Base-by-base conservation (phyloP, 2,113 vertebrate species). In the Rhynchomys soricoides region DNA sequence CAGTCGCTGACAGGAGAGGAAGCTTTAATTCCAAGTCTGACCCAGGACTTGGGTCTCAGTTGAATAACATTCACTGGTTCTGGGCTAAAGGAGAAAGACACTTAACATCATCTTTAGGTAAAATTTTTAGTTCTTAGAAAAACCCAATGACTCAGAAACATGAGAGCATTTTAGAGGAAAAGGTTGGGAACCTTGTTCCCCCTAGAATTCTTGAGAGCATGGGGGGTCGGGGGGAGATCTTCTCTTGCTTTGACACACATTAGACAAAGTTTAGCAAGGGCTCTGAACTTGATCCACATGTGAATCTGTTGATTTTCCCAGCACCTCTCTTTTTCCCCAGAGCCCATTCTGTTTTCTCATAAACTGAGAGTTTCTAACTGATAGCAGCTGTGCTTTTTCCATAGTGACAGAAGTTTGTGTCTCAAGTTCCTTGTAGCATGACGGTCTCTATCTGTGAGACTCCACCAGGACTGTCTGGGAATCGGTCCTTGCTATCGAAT, bases 21-120 rank as follows among this genome's bases (percentile, higher is more conserved):
- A 16, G 48, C 31, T 95, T 91, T 94, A 86, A 52, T 96, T 91
- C 70, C 17, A 86, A 45, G 66, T 87, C 75, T 96, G 57, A 93
- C 10, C 34, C 34, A n/a, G 2, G 34, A n/a, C 31, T 70, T 77
- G 24, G 22, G 13, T 85, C 11, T 91, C 57, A 75, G 59, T 22
- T 86, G 37, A 85, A 92, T 74, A 71, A 57, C 1, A 40, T 59
- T 37, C 37, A 71, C 31, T 55, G 43, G 43, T 70, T 86, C 43
- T 90, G 24, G 10, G 82, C 52, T 90, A 79, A 79, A 92, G 48
- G 71, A n/a, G 34, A 90, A 96, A 62, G 15, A 62, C 55, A 5
- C 34, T 45, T 79, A 57, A 62, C 73, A 40, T 22, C 3, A 0
- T 48, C 19, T 78, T 94, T 85, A 82, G 37, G 74, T 93, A 68